Percentiles rank a stretch among this genome's conserved stretches.
phyloP scores from a whole-genome alignment of 2,113 vertebrate genomes.

The Peucedramus taeniatus region DNA sequence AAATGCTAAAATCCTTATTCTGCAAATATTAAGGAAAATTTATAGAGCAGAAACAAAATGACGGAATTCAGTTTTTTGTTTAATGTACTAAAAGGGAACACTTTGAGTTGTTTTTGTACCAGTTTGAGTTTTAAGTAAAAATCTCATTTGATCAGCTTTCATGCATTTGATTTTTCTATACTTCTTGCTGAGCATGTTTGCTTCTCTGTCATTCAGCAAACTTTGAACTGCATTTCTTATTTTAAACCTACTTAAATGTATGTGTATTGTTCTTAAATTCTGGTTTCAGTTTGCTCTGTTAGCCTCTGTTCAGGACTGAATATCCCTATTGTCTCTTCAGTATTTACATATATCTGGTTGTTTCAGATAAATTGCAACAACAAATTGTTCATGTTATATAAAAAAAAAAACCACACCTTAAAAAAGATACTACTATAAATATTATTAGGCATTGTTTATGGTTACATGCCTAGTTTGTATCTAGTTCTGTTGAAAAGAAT shows the following conservation, averaged over 20 bases:
- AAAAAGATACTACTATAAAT: not conserved
- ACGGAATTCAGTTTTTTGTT: not conserved
- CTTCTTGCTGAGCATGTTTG: not conserved
- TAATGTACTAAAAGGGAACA: not conserved
- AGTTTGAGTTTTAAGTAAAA: not conserved
- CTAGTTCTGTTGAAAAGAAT: not conserved
- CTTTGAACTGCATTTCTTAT: not conserved
- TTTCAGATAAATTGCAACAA: constrained; percentile 1
- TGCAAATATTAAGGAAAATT: not conserved
- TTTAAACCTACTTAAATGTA: not conserved
- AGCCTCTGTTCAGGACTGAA: not conserved
- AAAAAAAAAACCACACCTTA: not conserved
- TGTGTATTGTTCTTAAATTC: not conserved
- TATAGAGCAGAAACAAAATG: not conserved
- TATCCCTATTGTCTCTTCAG: not conserved
- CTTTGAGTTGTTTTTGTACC: not conserved
- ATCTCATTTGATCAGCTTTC: not conserved
- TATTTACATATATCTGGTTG: not conserved
- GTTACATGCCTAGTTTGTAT: not conserved
- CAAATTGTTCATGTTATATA: not conserved
- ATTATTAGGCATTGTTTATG: not conserved
- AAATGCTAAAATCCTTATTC: not conserved
- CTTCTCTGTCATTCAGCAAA: not conserved
- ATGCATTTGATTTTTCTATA: not conserved
- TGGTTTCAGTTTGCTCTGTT: not conserved